A percentile compares a stretch with the other conserved stretches of the same genome.
Conservation (phyloP, 2,888 invertebrate genomes). For the Eilema griseolum region DNA sequence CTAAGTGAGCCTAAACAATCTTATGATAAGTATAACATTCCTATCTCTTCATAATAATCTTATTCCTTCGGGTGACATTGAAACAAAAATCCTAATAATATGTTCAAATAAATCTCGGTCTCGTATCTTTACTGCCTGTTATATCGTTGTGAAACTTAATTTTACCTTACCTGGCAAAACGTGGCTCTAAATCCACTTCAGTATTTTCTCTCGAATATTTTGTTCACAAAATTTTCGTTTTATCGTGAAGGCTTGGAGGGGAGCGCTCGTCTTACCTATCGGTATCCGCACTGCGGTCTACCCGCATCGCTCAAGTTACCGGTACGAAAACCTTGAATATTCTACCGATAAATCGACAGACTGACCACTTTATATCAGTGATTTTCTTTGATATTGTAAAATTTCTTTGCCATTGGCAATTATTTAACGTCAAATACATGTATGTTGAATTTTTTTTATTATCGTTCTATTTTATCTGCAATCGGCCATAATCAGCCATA, state of each 20-base stretch:
- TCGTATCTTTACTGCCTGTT: neutral
- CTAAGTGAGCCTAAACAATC: neutral
- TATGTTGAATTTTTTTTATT: too few relatives aligned
- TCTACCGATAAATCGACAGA: slow-evolving; percentile 28
- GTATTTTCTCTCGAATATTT: slow-evolving; percentile 22
- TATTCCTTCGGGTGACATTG: neutral
- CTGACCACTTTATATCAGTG: slow-evolving; percentile 33
- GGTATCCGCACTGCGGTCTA: slow-evolving; percentile 56
- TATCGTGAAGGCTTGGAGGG: slow-evolving; percentile 30
- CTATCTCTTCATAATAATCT: neutral
- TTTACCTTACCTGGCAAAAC: slow-evolving; percentile 4
- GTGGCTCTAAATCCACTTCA: slow-evolving; percentile 11
- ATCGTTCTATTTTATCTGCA: too few relatives aligned
- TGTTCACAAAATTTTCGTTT: slow-evolving; percentile 26
- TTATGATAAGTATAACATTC: neutral
- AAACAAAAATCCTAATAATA: slow-evolving; percentile 2
- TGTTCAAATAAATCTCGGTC: neutral
- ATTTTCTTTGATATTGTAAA: slow-evolving; percentile 21
- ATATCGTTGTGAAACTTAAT: neutral
- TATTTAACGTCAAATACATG: too few relatives aligned
- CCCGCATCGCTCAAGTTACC: slow-evolving; percentile 48
- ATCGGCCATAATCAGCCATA: too few relatives aligned
- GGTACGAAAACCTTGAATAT: slow-evolving; percentile 42
- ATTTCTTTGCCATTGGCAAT: neutral
- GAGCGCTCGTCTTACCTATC: slow-evolving; percentile 43